phyloP scores from a whole-genome alignment of 2,797 vertebrate genomes.

The Buceros bicornis region DNA sequence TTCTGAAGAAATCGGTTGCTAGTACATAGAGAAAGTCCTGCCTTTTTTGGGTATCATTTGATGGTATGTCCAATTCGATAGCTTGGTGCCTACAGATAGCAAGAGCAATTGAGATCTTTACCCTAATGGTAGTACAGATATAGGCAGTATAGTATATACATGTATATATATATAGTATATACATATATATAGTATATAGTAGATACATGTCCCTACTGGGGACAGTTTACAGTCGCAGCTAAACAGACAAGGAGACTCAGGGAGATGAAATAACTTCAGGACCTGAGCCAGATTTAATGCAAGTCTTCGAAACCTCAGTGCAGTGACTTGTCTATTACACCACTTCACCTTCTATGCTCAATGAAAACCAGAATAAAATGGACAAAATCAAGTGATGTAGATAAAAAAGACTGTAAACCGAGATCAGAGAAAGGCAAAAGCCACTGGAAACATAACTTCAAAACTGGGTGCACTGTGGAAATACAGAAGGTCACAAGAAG shows the following conservation, averaged over 20 bases:
- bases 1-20: not conserved
- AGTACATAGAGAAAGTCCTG: not conserved
- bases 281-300: not conserved
- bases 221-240: not conserved
- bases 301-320: not conserved
- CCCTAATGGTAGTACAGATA: not conserved
- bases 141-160: too few relatives aligned
- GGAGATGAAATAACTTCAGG: conserved; percentile 2
- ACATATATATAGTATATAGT: too few relatives aligned
- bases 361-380: not conserved
- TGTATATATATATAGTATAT: too few relatives aligned
- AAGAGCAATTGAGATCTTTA: not conserved
- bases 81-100: not conserved
- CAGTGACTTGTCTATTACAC: not conserved
- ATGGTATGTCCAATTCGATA: not conserved
- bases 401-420: not conserved
- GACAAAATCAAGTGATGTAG: not conserved
- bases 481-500: conserved; percentile 28
- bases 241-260: not conserved
- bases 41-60: not conserved
- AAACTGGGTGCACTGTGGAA: not conserved
- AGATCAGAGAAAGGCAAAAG: conserved; percentile 27
- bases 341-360: not conserved
- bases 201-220: not conserved
- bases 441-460: conserved; percentile 19